Evolutionary conservation across 2,797 vertebrate species (phyloP).

Genomic region (Cryptoblepharus egeriae): DNA sequence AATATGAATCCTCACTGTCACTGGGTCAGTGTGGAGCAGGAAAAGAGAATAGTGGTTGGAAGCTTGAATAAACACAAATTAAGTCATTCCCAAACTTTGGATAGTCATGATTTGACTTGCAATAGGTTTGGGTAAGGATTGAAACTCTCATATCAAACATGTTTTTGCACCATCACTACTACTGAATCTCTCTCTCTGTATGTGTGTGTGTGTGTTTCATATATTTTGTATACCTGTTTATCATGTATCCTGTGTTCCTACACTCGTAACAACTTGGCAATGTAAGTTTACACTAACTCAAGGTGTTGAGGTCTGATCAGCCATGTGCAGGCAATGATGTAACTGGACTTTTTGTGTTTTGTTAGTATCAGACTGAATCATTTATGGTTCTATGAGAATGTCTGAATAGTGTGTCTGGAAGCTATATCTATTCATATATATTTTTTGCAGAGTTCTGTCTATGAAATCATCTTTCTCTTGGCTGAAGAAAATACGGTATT

Average conservation of each 20-base stretch:
- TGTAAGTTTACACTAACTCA: neutral
- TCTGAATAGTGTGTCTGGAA: neutral
- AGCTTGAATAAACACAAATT: neutral
- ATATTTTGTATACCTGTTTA: too few relatives aligned
- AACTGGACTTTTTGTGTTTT: neutral
- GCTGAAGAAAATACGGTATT: neutral
- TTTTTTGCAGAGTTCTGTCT: slow-evolving; percentile 3
- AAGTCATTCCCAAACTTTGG: neutral
- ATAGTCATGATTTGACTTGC: neutral
- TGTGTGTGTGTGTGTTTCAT: too few relatives aligned
- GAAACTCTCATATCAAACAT: too few relatives aligned
- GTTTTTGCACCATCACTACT: neutral
- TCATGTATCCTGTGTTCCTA: too few relatives aligned
- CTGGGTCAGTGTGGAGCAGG: neutral
- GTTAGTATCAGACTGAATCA: slow-evolving; percentile 24
- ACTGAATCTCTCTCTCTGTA: neutral
- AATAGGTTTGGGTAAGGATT: neutral
- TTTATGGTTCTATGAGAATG: slow-evolving; percentile 31
- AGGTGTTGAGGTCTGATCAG: neutral
- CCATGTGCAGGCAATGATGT: slow-evolving; percentile 1
- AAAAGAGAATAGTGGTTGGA: neutral
- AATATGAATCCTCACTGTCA: neutral
- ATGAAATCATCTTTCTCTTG: neutral
- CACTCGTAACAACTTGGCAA: neutral
- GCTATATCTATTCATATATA: slow-evolving; percentile 19